A percentile compares a stretch with the other conserved stretches of the same genome.
These are phyloP conservation scores for Drosophila emarginata DNA, from an alignment of 2,888 invertebrate species.

Conservation along the genomic window DNA sequence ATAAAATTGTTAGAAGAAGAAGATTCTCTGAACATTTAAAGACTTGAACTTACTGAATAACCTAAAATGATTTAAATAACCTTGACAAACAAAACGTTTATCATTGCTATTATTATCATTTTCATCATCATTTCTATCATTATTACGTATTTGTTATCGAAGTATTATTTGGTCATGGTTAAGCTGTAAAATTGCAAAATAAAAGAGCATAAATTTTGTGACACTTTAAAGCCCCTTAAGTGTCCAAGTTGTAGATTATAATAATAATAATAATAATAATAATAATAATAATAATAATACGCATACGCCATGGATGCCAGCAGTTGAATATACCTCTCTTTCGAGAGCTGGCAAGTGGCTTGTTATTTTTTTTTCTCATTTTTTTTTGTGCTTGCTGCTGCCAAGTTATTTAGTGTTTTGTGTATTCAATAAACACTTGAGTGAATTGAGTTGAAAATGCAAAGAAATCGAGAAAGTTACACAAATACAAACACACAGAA, in stretches of 20 bases:
- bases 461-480: conserved; percentile 65
- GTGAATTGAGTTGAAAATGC: conserved; percentile 62
- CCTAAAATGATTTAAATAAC: no score
- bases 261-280: conserved; percentile 29
- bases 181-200: conserved; percentile 61
- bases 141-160: not conserved
- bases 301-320: conserved; percentile 54
- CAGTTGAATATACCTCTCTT: not conserved
- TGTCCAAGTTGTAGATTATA: conserved; percentile 41
- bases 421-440: conserved; percentile 63
- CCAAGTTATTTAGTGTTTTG: conserved; percentile 28
- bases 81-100: no score
- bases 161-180: conserved; percentile 5
- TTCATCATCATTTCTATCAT: not conserved
- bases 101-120: not conserved
- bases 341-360: conserved; percentile 16
- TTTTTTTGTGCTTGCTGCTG: conserved; percentile 26
- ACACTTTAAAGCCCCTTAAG: conserved; percentile 64
- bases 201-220: conserved; percentile 60
- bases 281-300: conserved; percentile 36
- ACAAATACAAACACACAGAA: conserved; percentile 32
- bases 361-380: conserved; percentile 22
- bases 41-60: no score
- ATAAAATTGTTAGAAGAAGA: no score
- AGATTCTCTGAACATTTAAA: no score